phyloP scores from a whole-genome alignment of 2,113 vertebrate species.

The Lethenteron camtschaticum region DNA sequence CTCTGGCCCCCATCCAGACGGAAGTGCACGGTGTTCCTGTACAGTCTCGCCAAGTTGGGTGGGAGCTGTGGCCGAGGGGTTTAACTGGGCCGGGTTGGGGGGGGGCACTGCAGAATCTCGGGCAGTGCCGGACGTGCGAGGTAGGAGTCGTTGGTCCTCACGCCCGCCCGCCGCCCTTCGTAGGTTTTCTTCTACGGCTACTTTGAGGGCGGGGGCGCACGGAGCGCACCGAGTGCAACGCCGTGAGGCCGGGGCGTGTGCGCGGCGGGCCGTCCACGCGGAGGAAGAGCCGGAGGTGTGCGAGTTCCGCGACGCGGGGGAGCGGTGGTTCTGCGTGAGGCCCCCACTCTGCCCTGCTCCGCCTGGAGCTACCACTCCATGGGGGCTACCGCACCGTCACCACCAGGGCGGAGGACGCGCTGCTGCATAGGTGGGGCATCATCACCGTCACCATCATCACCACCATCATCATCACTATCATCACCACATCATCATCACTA shows the following conservation, averaged over 20 bases:
- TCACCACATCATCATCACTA: not conserved
- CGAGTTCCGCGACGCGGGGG: constrained; percentile 15
- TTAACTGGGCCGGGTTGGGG: too few species aligned
- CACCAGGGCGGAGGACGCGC: constrained; percentile 9
- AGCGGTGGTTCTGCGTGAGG: constrained; percentile 17
- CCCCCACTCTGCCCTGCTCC: constrained; percentile 16
- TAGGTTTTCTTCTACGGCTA: constrained; percentile 16
- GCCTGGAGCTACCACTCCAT: constrained; percentile 16
- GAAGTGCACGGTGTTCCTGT: too few species aligned
- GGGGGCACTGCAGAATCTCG: too few species aligned
- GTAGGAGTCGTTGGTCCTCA: too few species aligned
- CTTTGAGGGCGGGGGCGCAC: constrained; percentile 11
- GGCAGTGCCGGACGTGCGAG: too few species aligned
- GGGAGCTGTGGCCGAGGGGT: too few species aligned
- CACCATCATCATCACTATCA: not conserved
- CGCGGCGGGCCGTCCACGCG: not conserved
- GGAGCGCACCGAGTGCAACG: constrained; percentile 14
- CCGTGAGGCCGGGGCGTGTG: constrained; percentile 9
- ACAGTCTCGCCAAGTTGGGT: too few species aligned
- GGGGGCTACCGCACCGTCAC: constrained; percentile 13
- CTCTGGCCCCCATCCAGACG: too few species aligned
- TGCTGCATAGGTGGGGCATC: constrained; percentile 15
- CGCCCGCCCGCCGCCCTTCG: too few species aligned
- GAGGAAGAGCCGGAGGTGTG: constrained; percentile 12
- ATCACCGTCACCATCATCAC: too few species aligned